A percentile compares a stretch with the other conserved stretches of the same genome.
Conservation (phyloP, 2,797 vertebrate genomes). For the Anniella stebbinsi region DNA sequence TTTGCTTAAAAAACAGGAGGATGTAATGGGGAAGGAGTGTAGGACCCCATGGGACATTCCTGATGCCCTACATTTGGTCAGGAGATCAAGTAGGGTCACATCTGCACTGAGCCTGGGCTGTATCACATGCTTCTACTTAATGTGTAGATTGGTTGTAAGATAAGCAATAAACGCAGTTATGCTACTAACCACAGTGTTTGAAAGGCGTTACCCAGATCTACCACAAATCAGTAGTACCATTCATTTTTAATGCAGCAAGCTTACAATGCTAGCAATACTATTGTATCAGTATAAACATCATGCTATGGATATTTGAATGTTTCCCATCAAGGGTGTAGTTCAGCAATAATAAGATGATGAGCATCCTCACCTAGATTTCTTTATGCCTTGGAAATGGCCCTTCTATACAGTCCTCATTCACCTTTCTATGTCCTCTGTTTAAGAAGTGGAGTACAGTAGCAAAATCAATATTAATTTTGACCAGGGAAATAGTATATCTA, state of each 20-base stretch:
- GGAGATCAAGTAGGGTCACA: too few relatives aligned
- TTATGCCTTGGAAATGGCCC: conserved; percentile 12
- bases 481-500: neutral
- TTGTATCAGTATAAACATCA: conserved; percentile 58
- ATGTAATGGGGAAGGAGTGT: neutral
- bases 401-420: conserved; percentile 7
- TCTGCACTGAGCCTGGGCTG: neutral
- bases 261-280: conserved; percentile 29
- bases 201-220: neutral
- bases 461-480: neutral
- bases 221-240: conserved; percentile 43
- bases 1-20: neutral
- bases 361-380: conserved; percentile 21
- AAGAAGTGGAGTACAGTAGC: neutral
- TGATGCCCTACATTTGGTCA: neutral
- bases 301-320: conserved; percentile 48
- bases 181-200: conserved; percentile 14
- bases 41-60: neutral
- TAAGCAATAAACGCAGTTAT: neutral
- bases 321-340: conserved; percentile 33
- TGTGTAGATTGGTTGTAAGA: neutral
- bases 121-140: neutral
- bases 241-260: conserved; percentile 35
- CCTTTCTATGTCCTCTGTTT: conserved; percentile 37
- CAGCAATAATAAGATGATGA: conserved; percentile 5